Percentiles rank a stretch among this genome's conserved stretches.
phyloP scores from a whole-genome alignment of 2,888 invertebrate genomes.

The Andrena fulva region DNA sequence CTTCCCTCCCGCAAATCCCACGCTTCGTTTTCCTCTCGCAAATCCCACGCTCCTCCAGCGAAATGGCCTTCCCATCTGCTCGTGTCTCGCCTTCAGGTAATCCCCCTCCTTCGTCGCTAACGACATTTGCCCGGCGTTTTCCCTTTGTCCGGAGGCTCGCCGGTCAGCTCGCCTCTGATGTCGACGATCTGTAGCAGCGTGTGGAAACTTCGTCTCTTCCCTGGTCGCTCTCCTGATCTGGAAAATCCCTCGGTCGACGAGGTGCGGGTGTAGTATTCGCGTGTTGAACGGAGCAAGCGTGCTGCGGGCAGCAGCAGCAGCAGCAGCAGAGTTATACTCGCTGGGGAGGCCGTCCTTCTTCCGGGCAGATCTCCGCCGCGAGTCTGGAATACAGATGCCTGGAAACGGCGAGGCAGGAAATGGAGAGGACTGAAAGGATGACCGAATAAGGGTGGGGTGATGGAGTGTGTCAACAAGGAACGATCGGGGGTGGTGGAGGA shows the following conservation, averaged over 20 bases:
- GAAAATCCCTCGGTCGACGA: not conserved
- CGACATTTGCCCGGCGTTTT: conserved; percentile 31
- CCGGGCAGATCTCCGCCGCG: conserved; percentile 15
- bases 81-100: not conserved
- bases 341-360: not conserved
- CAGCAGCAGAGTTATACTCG: conserved; percentile 4
- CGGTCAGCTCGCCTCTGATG: conserved; percentile 15
- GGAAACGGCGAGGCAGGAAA: conserved; percentile 20
- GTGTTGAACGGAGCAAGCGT: conserved; percentile 2
- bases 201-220: conserved; percentile 16
- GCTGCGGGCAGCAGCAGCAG: not conserved
- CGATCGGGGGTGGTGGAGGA: not conserved
- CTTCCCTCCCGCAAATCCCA: conserved; percentile 5
- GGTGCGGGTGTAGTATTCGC: not conserved
- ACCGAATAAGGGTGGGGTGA: conserved; percentile 30
- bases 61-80: conserved; percentile 1
- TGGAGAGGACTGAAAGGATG: conserved; percentile 32
- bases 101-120: conserved; percentile 11
- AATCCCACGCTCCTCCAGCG: conserved; percentile 20
- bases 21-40: not conserved
- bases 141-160: conserved; percentile 33
- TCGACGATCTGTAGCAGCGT: not conserved
- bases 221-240: conserved; percentile 5
- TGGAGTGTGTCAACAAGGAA: conserved; percentile 43
- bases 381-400: conserved; percentile 24